Conservation (phyloP, 1,140 invertebrate genomes). For the Dreissena rostriformis region DNA sequence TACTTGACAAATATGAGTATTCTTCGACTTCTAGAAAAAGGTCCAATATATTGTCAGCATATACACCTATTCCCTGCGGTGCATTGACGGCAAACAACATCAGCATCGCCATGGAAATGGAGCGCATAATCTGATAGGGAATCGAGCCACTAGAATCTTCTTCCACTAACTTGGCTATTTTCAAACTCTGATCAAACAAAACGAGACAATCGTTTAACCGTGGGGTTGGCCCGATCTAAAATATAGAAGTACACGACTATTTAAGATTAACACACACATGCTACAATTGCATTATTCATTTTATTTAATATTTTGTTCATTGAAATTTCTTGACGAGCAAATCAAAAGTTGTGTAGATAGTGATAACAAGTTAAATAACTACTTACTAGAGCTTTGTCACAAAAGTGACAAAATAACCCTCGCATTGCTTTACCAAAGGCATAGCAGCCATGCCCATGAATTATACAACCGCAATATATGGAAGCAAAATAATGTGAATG, state of each 20-base stretch:
- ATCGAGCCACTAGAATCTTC: not conserved
- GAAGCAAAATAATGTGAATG: too few species aligned
- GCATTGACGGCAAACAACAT: not conserved
- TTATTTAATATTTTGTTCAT: too few species aligned
- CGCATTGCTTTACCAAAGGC: too few species aligned
- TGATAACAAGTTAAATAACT: too few species aligned
- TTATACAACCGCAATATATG: too few species aligned
- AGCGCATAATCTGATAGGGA: not conserved
- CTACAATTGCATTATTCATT: too few species aligned
- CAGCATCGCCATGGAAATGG: not conserved
- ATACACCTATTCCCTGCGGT: not conserved
- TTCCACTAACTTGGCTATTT: not conserved
- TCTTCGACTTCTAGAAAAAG: constrained; percentile 24
- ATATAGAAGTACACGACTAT: not conserved
- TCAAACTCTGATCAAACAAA: not conserved
- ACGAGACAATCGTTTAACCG: not conserved
- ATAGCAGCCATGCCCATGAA: too few species aligned
- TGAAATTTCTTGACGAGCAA: too few species aligned
- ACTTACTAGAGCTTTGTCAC: too few species aligned
- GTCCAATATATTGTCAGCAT: constrained; percentile 12
- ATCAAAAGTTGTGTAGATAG: too few species aligned
- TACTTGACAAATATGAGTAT: constrained; percentile 18
- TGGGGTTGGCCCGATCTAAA: not conserved
- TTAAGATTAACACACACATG: too few species aligned
- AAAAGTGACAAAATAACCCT: too few species aligned